Evolutionary conservation across 2,888 invertebrate genomes (phyloP).

Genomic region (Rapana venosa): DNA sequence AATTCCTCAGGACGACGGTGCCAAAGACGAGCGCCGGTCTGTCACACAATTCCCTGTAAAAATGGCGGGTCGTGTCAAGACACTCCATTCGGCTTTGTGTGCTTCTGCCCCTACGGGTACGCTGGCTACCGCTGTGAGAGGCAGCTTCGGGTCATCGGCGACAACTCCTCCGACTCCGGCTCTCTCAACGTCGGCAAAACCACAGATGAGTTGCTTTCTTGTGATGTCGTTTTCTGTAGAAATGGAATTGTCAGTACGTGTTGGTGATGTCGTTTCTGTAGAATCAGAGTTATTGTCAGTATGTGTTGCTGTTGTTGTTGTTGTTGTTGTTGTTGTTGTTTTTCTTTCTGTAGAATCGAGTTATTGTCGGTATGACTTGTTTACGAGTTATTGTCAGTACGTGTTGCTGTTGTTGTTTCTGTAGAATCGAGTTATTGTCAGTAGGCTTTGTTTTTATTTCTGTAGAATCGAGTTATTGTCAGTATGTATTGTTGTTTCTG

Average conservation of each 20-base stretch:
- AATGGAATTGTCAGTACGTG: not conserved
- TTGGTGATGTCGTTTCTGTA: not conserved
- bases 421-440: too few species aligned
- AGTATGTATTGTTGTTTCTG: too few species aligned
- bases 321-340: not conserved
- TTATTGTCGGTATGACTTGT: too few species aligned
- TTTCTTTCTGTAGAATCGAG: too few species aligned
- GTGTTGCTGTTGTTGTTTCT: too few species aligned
- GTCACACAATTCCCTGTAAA: constrained; percentile 31
- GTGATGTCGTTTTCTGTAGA: not conserved
- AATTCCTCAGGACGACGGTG: constrained; percentile 28
- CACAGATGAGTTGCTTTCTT: not conserved
- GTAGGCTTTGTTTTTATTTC: too few species aligned
- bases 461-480: too few species aligned
- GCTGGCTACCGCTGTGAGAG: constrained; percentile 30
- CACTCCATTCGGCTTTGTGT: constrained; percentile 28
- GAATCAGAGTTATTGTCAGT: not conserved
- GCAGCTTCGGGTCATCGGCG: not conserved
- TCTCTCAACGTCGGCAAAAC: not conserved
- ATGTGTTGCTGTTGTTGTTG: not conserved
- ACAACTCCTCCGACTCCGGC: not conserved
- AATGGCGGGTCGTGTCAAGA: constrained; percentile 35
- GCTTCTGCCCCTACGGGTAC: constrained; percentile 26
- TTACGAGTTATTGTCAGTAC: too few species aligned
- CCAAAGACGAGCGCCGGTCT: not conserved